Evolutionary conservation across 1,140 invertebrate genomes (phyloP), one percentile per base, ranked within the genome.

Genomic region (Panulirus ornatus): DNA sequence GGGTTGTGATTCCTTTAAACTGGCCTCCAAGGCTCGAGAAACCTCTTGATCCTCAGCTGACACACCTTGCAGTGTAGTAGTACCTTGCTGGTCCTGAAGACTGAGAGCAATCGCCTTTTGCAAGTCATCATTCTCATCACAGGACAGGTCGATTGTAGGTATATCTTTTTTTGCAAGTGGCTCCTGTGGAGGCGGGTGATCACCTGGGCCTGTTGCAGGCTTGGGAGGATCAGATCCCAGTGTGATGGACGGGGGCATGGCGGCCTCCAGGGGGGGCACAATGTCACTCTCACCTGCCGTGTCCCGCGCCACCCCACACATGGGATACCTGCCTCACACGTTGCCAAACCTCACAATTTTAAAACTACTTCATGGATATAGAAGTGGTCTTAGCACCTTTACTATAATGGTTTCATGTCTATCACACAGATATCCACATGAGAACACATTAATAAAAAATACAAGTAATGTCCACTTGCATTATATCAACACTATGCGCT

Each of bases 61-160:
- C 16, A 93, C 85, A 34, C 88, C 92, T 92, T 91, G 94, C 93
- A 76, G 93, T 93, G 91, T 93, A 93, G 81, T 54, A 70, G 92
- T 63, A 73, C 79, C 85, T 78, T 94, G 87, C 70, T 92, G 91
- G 73, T 92, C 94, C 86, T 94, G 93, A n/a, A 94, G 92, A 91
- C 94, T 94, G 14, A 94, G 93, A 51, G 93, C 94, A 70, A 95
- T 94, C 34, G 94, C 94, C 92, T 94, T 94, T 89, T 94, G 94
- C 19, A 95, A 84, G 73, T 94, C 93, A 36, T 93, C 93, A 81
- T 93, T 94, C 79, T 92, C 92, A 75, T 89, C 82, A n/a, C 88
- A 84, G 9, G 88, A 84, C 27, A 90, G 58, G 44, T 90, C 88
- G 36, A 90, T 90, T 11, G 88, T 90, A 40, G 82, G 82, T 58